These are phyloP conservation scores for Ctenopoma multispine DNA, from an alignment of 2,797 vertebrate genomes.

Conservation along the genomic window DNA sequence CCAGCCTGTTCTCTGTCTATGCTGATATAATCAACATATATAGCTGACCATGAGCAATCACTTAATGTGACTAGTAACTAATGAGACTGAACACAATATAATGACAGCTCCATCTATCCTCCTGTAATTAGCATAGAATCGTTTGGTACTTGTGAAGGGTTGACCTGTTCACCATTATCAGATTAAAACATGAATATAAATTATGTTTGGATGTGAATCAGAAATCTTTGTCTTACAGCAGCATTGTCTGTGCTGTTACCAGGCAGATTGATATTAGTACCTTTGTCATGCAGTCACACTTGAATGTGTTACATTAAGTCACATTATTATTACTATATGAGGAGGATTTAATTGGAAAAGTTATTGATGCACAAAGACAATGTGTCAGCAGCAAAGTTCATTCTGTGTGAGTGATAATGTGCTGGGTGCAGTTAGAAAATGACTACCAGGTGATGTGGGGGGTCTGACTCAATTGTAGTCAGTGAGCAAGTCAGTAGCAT, in stretches of 20 bases:
- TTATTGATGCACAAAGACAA: constrained; percentile 5
- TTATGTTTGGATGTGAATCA: neutral
- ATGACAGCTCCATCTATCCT: constrained; percentile 32
- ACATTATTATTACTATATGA: constrained; percentile 16
- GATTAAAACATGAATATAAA: neutral
- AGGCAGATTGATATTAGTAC: constrained; percentile 1
- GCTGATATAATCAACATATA: constrained; percentile 60
- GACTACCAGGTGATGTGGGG: no score
- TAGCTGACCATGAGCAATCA: constrained; percentile 57
- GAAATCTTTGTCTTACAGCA: neutral
- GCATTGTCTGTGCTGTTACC: neutral
- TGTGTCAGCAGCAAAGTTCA: constrained; percentile 1
- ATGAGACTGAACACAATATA: constrained; percentile 40
- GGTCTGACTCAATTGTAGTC: no score
- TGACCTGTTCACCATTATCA: neutral
- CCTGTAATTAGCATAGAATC: constrained; percentile 12
- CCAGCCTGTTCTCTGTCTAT: constrained; percentile 58
- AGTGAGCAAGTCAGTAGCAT: no score
- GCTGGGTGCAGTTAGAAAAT: neutral
- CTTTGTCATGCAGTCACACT: constrained; percentile 25
- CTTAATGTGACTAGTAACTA: constrained; percentile 53
- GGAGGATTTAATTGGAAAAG: constrained; percentile 14
- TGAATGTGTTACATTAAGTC: constrained; percentile 15
- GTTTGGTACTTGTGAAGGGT: constrained; percentile 17
- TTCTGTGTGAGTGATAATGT: neutral